phyloP scores from a whole-genome alignment of 2,888 invertebrate genomes.

The Drosophila rellima region DNA sequence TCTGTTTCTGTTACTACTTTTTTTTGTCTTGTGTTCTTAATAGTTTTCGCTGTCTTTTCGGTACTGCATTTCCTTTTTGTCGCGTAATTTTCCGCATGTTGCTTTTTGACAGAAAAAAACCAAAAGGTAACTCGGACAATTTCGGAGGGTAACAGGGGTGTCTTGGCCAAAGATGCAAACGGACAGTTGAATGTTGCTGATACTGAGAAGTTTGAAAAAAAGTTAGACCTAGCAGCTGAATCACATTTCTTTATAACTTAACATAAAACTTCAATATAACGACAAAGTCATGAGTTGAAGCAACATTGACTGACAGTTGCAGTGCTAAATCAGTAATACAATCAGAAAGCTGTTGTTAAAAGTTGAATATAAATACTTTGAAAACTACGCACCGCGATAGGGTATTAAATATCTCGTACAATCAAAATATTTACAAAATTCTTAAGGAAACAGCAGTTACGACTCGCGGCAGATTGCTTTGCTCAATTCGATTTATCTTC shows the following conservation, averaged over 20 bases:
- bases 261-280: conserved; percentile 12
- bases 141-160: background rate
- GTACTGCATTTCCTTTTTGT: conserved; percentile 61
- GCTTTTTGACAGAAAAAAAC: conserved; percentile 53
- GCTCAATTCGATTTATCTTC: background rate
- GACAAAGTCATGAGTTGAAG: background rate
- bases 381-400: background rate
- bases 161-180: conserved; percentile 54
- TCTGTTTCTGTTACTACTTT: conserved; percentile 18
- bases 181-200: conserved; percentile 71
- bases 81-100: conserved; percentile 80
- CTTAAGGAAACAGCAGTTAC: too few species aligned
- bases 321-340: background rate
- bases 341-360: background rate
- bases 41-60: conserved; percentile 62
- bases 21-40: conserved; percentile 46
- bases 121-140: background rate
- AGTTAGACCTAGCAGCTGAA: conserved; percentile 4
- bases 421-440: too few species aligned
- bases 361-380: background rate
- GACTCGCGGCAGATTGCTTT: background rate
- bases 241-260: conserved; percentile 14
- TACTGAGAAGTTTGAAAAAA: conserved; percentile 43
- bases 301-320: background rate
- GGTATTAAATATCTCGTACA: too few species aligned